These are phyloP conservation scores for Grantiella picta DNA, from an alignment of 2,113 vertebrate genomes.

Conservation along the genomic window DNA sequence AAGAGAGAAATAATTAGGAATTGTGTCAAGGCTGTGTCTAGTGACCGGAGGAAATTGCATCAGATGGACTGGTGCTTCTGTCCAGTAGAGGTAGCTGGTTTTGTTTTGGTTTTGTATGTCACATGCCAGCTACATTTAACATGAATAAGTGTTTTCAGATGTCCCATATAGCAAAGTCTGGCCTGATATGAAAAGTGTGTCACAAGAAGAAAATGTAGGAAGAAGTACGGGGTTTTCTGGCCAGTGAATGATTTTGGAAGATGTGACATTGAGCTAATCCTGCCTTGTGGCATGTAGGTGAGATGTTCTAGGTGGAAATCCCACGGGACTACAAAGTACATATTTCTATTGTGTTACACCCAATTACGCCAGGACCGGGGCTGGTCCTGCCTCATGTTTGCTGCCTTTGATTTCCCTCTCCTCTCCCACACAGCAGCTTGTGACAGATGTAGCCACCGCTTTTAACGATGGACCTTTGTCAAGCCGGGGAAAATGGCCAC, in stretches of 20 bases:
- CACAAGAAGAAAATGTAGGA: background rate
- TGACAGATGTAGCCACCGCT: background rate
- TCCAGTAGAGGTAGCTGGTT: background rate
- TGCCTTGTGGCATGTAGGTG: background rate
- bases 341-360: background rate
- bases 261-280: background rate
- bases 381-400: background rate
- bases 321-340: background rate
- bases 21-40: background rate
- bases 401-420: background rate
- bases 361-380: accelerated
- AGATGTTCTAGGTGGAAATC: background rate
- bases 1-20: background rate
- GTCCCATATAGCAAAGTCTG: background rate
- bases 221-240: background rate
- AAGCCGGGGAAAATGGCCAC: background rate
- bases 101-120: background rate
- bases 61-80: background rate
- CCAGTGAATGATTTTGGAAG: background rate
- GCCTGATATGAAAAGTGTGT: background rate
- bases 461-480: background rate
- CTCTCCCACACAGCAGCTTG: background rate
- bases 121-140: background rate
- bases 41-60: background rate
- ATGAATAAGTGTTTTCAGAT: background rate